Conservation (phyloP, 1,140 invertebrate genomes). For the Ephestia elutella region DNA sequence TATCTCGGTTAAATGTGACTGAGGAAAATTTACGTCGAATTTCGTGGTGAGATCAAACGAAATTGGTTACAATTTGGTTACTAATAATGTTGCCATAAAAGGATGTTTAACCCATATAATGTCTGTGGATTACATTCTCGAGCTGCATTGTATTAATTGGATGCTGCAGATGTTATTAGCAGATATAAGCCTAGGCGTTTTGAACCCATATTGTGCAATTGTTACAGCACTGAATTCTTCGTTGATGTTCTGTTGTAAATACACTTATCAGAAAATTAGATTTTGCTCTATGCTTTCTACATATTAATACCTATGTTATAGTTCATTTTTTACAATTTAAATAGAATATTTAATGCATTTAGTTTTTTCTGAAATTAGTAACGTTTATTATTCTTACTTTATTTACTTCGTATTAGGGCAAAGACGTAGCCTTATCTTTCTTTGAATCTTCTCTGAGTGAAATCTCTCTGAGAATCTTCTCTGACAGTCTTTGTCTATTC, state of each 20-base stretch:
- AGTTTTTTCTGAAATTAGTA: no score
- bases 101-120: neutral
- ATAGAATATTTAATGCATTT: no score
- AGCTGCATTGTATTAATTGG: conserved; percentile 15
- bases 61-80: neutral
- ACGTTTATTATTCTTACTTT: no score
- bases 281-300: conserved; percentile 7
- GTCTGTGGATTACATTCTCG: conserved; percentile 1
- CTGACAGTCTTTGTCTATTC: no score
- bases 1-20: neutral
- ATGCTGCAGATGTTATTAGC: conserved; percentile 11
- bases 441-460: no score
- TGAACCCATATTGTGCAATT: conserved; percentile 4
- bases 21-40: neutral
- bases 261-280: conserved; percentile 1
- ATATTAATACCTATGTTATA: neutral
- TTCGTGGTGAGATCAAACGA: neutral
- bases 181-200: conserved; percentile 9
- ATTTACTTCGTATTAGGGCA: no score
- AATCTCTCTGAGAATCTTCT: no score
- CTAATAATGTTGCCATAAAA: conserved; percentile 4
- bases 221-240: conserved; percentile 6
- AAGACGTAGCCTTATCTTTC: no score
- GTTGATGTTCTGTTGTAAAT: neutral
- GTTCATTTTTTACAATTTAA: no score